Evolutionary conservation across 2,113 vertebrate species (phyloP).

Genomic region (Apteryx mantelli): DNA sequence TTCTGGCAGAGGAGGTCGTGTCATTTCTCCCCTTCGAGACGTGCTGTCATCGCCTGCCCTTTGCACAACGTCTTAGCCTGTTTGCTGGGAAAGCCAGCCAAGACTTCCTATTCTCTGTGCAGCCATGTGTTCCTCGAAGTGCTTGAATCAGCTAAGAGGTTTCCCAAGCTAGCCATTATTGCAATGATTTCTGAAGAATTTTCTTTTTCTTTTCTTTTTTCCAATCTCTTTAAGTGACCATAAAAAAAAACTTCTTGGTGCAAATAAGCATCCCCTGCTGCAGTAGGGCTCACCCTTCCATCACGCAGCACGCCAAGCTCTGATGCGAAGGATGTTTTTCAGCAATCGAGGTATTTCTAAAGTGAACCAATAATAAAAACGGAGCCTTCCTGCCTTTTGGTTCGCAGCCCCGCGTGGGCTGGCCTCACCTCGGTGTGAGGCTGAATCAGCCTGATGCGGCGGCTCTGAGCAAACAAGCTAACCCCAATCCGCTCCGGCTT

Average conservation of each 20-base stretch:
- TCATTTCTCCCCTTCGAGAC: not conserved
- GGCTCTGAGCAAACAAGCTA: not conserved
- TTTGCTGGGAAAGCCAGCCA: not conserved
- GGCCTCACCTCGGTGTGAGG: not conserved
- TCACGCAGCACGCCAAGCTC: rapidly evolving
- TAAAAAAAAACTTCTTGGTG: not conserved
- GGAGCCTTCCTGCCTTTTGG: not conserved
- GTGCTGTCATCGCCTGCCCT: rapidly evolving
- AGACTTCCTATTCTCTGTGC: not conserved
- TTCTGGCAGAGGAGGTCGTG: not conserved
- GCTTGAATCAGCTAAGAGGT: not conserved
- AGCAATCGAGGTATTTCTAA: not conserved
- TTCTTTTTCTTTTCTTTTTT: not conserved
- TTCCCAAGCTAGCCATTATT: not conserved
- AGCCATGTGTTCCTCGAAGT: not conserved
- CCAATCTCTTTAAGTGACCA: not conserved
- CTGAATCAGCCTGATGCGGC: not conserved
- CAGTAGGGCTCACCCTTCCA: not conserved
- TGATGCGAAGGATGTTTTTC: not conserved
- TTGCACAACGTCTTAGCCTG: not conserved
- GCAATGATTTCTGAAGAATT: not conserved
- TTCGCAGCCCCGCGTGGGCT: rapidly evolving
- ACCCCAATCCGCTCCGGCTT: not conserved
- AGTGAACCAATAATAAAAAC: not conserved
- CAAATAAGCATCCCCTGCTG: not conserved